Evolutionary conservation across 2,113 vertebrate species (phyloP).

Genomic region (Leucosticte australis): DNA sequence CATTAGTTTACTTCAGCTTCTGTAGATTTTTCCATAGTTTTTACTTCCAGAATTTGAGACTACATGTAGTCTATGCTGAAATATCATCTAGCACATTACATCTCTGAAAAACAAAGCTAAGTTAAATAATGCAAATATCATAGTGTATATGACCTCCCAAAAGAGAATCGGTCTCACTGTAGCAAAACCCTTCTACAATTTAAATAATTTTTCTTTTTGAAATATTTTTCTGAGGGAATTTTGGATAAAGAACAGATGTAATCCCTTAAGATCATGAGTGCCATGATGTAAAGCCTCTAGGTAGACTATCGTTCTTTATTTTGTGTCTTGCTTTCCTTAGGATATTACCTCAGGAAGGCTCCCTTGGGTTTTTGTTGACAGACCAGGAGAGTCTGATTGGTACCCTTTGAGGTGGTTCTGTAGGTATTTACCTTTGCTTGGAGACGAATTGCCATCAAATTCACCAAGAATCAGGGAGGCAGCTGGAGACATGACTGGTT

Average conservation of each 20-base stretch:
- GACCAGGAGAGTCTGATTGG: not conserved
- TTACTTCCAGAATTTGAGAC: not conserved
- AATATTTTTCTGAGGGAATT: not conserved
- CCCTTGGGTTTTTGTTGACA: not conserved
- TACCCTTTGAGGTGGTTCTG: not conserved
- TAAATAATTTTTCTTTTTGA: not conserved
- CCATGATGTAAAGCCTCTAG: not conserved
- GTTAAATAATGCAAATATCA: not conserved
- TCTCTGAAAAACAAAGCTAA: not conserved
- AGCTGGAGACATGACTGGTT: not conserved
- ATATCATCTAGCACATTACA: not conserved
- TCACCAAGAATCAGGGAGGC: not conserved
- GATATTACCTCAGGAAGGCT: not conserved
- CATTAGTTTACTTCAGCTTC: not conserved
- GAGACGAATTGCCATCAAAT: not conserved
- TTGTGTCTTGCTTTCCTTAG: not conserved
- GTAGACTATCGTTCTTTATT: not conserved
- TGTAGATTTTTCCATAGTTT: not conserved
- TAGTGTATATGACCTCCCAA: not conserved
- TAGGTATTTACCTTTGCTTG: not conserved
- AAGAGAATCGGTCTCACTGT: not conserved
- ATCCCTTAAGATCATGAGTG: not conserved
- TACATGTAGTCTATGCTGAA: not conserved
- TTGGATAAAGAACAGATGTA: not conserved
- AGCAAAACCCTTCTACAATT: not conserved